A percentile compares a stretch with the other conserved stretches of the same genome.
Conservation (phyloP, 2,797 vertebrate genomes). For the Phoeniculus purpureus region DNA sequence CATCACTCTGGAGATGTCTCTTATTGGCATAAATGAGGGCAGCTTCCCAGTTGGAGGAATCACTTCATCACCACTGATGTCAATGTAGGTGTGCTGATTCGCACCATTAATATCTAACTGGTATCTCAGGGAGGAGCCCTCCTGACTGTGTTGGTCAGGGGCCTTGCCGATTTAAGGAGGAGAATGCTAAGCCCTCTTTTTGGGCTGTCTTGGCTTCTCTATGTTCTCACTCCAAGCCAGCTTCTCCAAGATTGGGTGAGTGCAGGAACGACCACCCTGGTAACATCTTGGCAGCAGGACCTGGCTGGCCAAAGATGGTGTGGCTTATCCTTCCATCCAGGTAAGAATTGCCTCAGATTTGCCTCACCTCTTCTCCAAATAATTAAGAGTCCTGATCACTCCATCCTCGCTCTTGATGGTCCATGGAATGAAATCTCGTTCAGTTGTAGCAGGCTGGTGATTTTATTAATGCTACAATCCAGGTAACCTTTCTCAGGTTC, state of each 20-base stretch:
- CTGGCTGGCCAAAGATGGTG: not conserved
- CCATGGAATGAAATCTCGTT: not conserved
- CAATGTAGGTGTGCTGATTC: not conserved
- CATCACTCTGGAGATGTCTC: accelerated
- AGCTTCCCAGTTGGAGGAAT: not conserved
- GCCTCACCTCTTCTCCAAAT: not conserved
- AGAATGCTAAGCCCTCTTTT: accelerated
- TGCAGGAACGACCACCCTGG: accelerated
- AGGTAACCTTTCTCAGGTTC: conserved; percentile 19
- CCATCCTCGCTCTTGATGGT: accelerated
- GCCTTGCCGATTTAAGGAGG: not conserved
- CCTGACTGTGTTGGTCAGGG: not conserved
- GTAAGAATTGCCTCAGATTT: not conserved
- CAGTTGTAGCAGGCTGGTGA: not conserved
- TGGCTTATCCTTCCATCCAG: not conserved
- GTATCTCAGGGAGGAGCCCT: not conserved
- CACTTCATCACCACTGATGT: not conserved
- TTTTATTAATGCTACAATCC: conserved; percentile 36
- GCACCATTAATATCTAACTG: not conserved
- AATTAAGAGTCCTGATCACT: not conserved
- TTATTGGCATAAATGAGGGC: not conserved
- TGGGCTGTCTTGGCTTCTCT: not conserved
- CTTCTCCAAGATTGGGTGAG: not conserved
- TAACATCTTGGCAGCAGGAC: not conserved
- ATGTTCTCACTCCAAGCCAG: not conserved